phyloP scores from a whole-genome alignment of 2,888 invertebrate genomes.

The Drosophila putrida region DNA sequence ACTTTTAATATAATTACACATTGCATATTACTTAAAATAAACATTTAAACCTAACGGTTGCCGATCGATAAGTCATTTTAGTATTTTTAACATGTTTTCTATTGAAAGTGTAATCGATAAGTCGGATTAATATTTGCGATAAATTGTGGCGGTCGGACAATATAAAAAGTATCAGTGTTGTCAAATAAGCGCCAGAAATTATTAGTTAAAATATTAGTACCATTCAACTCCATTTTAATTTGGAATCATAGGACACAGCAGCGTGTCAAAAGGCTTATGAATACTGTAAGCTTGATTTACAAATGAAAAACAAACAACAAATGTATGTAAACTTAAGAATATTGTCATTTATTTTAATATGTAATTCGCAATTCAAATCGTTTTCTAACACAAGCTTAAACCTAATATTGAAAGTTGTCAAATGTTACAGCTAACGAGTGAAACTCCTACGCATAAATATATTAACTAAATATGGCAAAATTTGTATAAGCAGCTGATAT shows the following conservation, averaged over 20 bases:
- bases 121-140: constrained; percentile 7
- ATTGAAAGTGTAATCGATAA: background rate
- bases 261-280: no score
- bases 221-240: no score
- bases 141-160: constrained; percentile 26
- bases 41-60: constrained; percentile 6
- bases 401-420: constrained; percentile 53
- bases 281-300: no score
- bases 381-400: constrained; percentile 33
- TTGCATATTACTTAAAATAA: background rate
- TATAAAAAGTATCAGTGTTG: constrained; percentile 3
- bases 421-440: constrained; percentile 45
- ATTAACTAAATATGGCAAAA: constrained; percentile 59
- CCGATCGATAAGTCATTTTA: background rate
- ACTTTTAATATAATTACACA: constrained; percentile 15
- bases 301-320: background rate
- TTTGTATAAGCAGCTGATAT: constrained; percentile 19
- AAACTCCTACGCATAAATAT: constrained; percentile 31
- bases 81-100: background rate
- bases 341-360: constrained; percentile 71
- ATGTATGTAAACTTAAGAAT: constrained; percentile 49
- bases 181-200: background rate
- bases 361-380: constrained; percentile 44
- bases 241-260: no score
- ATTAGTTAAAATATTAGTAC: no score